These are phyloP conservation scores for Drosophila pseudotakahashii DNA, from an alignment of 2,888 invertebrate genomes.

Conservation along the genomic window DNA sequence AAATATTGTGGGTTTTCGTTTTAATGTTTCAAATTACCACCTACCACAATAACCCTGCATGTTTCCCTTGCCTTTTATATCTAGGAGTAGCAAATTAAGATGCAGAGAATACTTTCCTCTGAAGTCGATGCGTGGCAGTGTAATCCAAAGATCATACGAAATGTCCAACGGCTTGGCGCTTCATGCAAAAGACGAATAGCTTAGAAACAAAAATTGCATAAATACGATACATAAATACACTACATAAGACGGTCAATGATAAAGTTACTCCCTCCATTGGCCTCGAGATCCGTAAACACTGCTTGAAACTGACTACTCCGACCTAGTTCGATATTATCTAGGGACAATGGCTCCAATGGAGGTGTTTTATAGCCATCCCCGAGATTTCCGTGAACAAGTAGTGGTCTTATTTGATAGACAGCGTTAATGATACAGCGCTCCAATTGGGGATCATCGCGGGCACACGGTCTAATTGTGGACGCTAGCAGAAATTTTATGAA, in stretches of 20 bases:
- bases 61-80: slow-evolving; percentile 82
- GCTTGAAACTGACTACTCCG: slow-evolving; percentile 82
- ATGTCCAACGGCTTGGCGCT: slow-evolving; percentile 82
- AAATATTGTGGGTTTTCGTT: neutral
- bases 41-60: slow-evolving; percentile 82
- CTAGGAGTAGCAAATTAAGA: slow-evolving; percentile 81
- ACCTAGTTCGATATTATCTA: slow-evolving; percentile 83
- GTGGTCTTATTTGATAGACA: slow-evolving; percentile 80
- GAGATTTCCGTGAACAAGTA: slow-evolving; percentile 81
- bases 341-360: slow-evolving; percentile 80
- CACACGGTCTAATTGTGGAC: slow-evolving; percentile 81
- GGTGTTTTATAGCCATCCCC: slow-evolving; percentile 83
- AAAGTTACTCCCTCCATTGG: slow-evolving; percentile 83
- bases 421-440: slow-evolving; percentile 82
- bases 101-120: slow-evolving; percentile 82
- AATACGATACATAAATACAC: slow-evolving; percentile 49
- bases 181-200: slow-evolving; percentile 12
- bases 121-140: slow-evolving; percentile 82
- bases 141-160: slow-evolving; percentile 82
- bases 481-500: slow-evolving; percentile 28
- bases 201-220: too few species aligned
- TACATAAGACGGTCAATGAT: slow-evolving; percentile 83
- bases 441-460: slow-evolving; percentile 82
- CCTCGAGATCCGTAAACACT: slow-evolving; percentile 81
- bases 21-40: slow-evolving; percentile 4